Base-by-base conservation (phyloP, 2,888 invertebrate species). In the Eupithecia centaureata region DNA sequence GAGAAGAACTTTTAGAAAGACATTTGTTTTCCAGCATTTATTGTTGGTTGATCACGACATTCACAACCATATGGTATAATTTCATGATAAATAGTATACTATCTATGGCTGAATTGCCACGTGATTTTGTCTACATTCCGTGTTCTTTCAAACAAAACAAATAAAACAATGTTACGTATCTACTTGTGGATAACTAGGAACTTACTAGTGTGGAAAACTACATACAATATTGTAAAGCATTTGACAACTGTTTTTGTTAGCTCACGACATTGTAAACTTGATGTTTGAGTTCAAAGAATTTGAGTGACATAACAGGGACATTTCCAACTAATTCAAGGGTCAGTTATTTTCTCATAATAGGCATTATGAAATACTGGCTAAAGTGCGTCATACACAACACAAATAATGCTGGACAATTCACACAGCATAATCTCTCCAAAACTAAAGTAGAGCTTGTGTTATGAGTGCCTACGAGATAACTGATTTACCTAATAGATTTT, bases 271-370 rank as follows among this genome's bases (percentile, higher is more conserved):
- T 47, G 47, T 47, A 12, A 22, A 47, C 18, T 22, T 12, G 47
- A 18, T 22, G 47, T 22, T 12, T 22, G 47, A 18, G 38, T 42
- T 42, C 7, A 35, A 42, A 7, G 0, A n/a, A 5, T 15, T 35
- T 35, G 35, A 38, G 22, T 47, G 47, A 47, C 47, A 47, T 47
- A 47, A 18, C 42, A 18, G 42, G 38, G 42, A 42, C 42, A 18
- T 18, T 18, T 18, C 18, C 18, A 15, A 2, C n/a, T 18, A 5
- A 30, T 5, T 5, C 5, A 5, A 5, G 5, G 30, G 30, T 5
- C 30, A 30, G 3, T 30, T 5, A 5, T 30, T 30, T 5, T 5
- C 30, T 30, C 30, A 30, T 5, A 30, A 30, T 30, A 30, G 30
- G 3, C 3, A 30, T 3, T 5, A 5, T 30, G 3, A 5, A 30